Percentiles rank a stretch among this genome's conserved stretches.
Conservation (phyloP, 2,113 vertebrate species). For the Murina feae region DNA sequence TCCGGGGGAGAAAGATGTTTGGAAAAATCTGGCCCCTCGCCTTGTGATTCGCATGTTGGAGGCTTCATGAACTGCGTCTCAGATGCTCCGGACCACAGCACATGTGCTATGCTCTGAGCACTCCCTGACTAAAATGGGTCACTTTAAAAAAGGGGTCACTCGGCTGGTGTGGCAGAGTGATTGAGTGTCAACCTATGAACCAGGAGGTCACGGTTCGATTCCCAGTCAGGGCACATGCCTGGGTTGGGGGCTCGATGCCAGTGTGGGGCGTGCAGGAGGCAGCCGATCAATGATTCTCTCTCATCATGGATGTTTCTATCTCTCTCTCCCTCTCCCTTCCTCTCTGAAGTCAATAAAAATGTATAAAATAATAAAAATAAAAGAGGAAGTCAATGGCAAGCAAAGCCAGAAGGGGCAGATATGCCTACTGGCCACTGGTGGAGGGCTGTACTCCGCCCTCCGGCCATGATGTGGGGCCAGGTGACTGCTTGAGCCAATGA, state of each 20-base stretch:
- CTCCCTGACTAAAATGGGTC: neutral
- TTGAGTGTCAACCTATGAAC: too few species aligned
- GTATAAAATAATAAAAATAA: too few species aligned
- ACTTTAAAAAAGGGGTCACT: neutral
- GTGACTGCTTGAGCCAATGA: neutral
- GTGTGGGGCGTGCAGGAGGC: too few species aligned
- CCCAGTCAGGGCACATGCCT: too few species aligned
- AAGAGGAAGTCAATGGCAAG: neutral
- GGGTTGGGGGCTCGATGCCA: too few species aligned
- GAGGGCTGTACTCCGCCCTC: fast-evolving
- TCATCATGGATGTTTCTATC: too few species aligned
- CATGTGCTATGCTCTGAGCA: neutral
- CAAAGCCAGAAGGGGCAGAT: neutral
- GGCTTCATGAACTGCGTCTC: neutral
- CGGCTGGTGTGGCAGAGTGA: too few species aligned
- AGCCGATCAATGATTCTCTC: too few species aligned
- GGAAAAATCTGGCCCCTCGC: neutral
- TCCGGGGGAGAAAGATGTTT: neutral
- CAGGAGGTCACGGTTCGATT: too few species aligned
- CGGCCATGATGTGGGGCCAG: neutral
- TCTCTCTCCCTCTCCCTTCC: too few species aligned
- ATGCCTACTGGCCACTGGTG: fast-evolving
- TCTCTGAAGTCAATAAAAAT: too few species aligned
- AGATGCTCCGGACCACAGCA: neutral
- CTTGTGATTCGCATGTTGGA: neutral